A percentile compares a stretch with the other conserved stretches of the same genome.
Conservation (phyloP, 2,113 vertebrate genomes). For the Eublepharis macularius region DNA sequence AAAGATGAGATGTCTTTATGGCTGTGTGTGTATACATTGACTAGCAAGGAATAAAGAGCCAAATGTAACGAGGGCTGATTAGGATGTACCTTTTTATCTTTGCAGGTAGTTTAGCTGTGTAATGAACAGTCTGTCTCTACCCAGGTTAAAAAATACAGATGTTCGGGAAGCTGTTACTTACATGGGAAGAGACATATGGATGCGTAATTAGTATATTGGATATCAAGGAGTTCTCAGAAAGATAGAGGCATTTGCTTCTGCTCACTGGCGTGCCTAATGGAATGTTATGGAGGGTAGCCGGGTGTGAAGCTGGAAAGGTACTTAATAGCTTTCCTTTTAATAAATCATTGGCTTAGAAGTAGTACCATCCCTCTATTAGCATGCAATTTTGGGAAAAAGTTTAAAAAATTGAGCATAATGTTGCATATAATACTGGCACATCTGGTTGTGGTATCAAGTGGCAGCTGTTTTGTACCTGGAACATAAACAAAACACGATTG, state of each 20-base stretch:
- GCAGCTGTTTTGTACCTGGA: constrained; percentile 80
- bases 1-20: background rate
- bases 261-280: constrained; percentile 38
- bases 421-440: constrained; percentile 77
- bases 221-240: constrained; percentile 28
- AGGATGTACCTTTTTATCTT: background rate
- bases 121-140: background rate
- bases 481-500: constrained; percentile 72
- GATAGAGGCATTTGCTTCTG: constrained; percentile 33
- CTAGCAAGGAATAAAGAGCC: background rate
- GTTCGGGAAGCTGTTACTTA: background rate
- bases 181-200: constrained; percentile 41
- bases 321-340: constrained; percentile 64
- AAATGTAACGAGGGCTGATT: background rate
- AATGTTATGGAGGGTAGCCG: constrained; percentile 50
- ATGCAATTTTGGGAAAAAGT: constrained; percentile 66
- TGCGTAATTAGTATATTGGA: constrained; percentile 12
- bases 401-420: constrained; percentile 71
- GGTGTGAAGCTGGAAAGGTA: constrained; percentile 63
- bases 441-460: constrained; percentile 73
- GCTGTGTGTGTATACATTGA: background rate
- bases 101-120: background rate
- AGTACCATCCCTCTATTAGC: constrained; percentile 69
- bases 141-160: constrained; percentile 30
- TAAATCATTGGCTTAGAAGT: constrained; percentile 70